These are phyloP conservation scores for Helobdella robusta DNA, from an alignment of 2,888 invertebrate genomes.

Conservation along the genomic window DNA sequence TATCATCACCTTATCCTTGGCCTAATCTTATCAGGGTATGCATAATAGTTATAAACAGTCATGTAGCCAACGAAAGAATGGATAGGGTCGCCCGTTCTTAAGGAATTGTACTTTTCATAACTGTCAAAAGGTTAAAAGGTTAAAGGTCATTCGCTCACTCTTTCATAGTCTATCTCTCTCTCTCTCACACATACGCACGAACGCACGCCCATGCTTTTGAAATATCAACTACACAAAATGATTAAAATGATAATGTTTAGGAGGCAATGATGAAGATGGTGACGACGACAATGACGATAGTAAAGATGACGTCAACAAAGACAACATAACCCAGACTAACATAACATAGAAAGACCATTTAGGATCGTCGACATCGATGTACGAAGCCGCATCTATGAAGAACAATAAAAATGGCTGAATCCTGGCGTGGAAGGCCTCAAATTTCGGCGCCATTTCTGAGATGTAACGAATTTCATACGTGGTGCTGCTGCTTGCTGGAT, in stretches of 20 bases:
- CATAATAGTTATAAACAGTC: conserved; percentile 86
- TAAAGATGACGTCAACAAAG: too few relatives aligned
- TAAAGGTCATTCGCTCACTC: not conserved
- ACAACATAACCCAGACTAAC: conserved; percentile 39
- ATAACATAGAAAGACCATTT: conserved; percentile 61
- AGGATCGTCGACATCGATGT: conserved; percentile 81
- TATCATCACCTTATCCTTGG: conserved; percentile 63
- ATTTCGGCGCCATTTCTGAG: conserved; percentile 63
- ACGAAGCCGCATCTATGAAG: conserved; percentile 92
- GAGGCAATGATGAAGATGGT: too few relatives aligned
- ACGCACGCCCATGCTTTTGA: not conserved
- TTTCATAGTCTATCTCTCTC: conserved; percentile 3
- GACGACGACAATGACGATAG: too few relatives aligned
- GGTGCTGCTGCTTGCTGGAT: conserved; percentile 14
- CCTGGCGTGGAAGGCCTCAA: conserved; percentile 68
- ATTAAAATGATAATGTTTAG: too few relatives aligned
- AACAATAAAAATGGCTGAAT: conserved; percentile 83
- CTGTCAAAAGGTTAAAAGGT: not conserved
- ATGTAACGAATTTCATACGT: conserved; percentile 72
- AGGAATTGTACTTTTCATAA: conserved; percentile 43
- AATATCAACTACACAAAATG: too few relatives aligned
- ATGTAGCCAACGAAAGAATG: conserved; percentile 80
- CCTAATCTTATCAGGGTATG: conserved; percentile 74
- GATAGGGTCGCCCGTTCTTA: too few relatives aligned
- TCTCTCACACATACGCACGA: not conserved